Evolutionary conservation across 2,888 invertebrate species (phyloP).

Genomic region (Drosophila dives): DNA sequence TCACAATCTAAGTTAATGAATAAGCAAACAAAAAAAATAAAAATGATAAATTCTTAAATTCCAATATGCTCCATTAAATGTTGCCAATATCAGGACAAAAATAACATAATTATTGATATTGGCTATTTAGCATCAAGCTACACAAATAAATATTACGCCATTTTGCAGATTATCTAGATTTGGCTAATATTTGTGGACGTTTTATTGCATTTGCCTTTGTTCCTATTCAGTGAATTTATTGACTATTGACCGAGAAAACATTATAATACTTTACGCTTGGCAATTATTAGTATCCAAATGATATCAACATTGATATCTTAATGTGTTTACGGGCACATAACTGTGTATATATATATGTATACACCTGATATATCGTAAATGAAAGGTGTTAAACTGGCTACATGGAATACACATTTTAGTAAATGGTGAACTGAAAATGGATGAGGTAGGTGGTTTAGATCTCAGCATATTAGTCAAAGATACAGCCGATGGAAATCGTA

Average conservation of each 20-base stretch:
- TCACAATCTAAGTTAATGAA: not conserved
- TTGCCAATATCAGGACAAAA: not conserved
- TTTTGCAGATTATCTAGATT: not conserved
- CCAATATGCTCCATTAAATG: not conserved
- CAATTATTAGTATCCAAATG: conserved; percentile 65
- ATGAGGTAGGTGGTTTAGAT: not conserved
- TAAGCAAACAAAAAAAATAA: too few relatives aligned
- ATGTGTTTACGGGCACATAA: conserved; percentile 1
- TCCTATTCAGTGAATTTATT: conserved; percentile 66
- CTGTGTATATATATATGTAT: not conserved
- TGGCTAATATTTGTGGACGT: conserved; percentile 2
- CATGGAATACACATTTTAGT: not conserved
- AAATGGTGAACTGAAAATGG: not conserved
- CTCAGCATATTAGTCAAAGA: not conserved
- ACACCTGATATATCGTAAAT: conserved; percentile 17
- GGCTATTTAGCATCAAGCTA: not conserved
- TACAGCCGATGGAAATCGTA: not conserved
- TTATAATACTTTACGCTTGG: conserved; percentile 77
- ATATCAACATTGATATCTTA: conserved; percentile 44
- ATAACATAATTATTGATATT: not conserved
- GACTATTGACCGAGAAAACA: conserved; percentile 62
- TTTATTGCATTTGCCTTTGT: conserved; percentile 26
- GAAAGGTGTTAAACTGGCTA: not conserved
- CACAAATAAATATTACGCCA: not conserved
- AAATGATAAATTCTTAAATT: not conserved